Evolutionary conservation across 1,140 invertebrate species (phyloP).

Genomic region (Ylistrum balloti): DNA sequence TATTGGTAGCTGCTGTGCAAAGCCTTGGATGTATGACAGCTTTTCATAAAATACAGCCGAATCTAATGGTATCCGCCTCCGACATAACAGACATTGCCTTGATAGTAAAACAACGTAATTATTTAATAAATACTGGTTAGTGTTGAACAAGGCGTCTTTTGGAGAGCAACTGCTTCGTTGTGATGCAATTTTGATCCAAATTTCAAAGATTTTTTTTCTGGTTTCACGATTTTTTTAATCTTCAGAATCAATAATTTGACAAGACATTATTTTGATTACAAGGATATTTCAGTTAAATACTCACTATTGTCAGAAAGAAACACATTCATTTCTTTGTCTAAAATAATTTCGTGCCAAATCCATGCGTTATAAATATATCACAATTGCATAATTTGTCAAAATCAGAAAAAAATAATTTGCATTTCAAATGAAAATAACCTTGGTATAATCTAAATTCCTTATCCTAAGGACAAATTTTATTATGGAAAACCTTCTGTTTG

Average conservation of each 20-base stretch:
- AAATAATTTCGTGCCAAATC: neutral
- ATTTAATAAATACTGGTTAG: neutral
- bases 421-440: conserved; percentile 6
- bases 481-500: neutral
- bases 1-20: too few species aligned
- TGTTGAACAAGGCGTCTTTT: neutral
- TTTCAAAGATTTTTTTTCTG: neutral
- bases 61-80: neutral
- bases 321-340: neutral
- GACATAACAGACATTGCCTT: neutral
- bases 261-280: neutral
- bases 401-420: neutral
- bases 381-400: conserved; percentile 38
- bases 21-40: neutral
- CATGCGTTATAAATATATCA: neutral
- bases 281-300: neutral
- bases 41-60: neutral
- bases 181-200: neutral
- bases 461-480: neutral
- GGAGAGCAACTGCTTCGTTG: neutral
- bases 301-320: neutral
- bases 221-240: neutral
- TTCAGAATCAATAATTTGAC: neutral
- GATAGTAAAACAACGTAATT: neutral
- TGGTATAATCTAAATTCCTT: neutral